Base-by-base conservation (phyloP, 2,797 vertebrate species). In the Eurystomus glaucurus region DNA sequence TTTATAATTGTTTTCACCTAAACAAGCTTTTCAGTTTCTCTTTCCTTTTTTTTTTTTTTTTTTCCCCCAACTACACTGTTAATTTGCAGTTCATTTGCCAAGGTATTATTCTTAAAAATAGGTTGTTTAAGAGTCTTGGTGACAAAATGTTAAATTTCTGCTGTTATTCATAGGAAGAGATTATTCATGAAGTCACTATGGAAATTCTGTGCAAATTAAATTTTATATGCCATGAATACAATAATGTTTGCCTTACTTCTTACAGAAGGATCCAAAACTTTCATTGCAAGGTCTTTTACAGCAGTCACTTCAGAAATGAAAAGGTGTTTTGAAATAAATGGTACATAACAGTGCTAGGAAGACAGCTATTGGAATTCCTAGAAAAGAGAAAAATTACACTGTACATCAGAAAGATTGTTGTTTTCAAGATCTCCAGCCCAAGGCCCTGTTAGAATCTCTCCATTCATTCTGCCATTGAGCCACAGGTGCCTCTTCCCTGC, bases 301-400 rank as follows among this genome's bases (percentile, higher is more conserved):
- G 90, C 35, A 72, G 91, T 96, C n/a, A 88, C 18, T 92, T 97
- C 60, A 96, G 82, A 95, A 91, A 88, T 76, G 7, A 97, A 97
- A 92, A 81, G 19, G 1, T 77, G 20, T n/a, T 97, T 78, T 85
- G 86, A 97, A 94, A 95, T 91, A 52, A 96, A 95, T 91, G 31
- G 16, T 55, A 64, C 54, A 35, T 84, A 90, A 83, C 20, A 80
- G 37, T 77, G 48, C 68, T 88, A 15, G 20, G 26, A 93, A 96
- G n/a, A 74, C 25, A 31, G 57, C 29, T 95, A 21, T 78, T 98
- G 35, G n/a, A 95, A 92, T 83, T 96, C 35, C 89, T 88, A 51
- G 12, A 58, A 88, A 84, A 79, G 39, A 39, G 20, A 93, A 92
- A 88, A 82, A 69, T 43, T 74, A 46, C 57, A 10, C 7, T 93